These are phyloP conservation scores for Drosophila azteca DNA, from an alignment of 1,140 invertebrate species.

Conservation along the genomic window DNA sequence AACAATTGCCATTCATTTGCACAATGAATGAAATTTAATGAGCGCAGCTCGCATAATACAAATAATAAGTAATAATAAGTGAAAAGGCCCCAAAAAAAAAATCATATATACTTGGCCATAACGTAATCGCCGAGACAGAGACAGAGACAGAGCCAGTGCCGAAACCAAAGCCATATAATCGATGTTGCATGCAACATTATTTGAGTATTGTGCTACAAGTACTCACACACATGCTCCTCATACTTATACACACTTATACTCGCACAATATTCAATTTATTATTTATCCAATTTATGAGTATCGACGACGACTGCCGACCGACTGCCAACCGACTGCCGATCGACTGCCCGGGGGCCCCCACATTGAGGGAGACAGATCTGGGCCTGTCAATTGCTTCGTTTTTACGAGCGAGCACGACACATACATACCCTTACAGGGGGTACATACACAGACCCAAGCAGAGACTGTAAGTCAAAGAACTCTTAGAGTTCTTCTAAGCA, in stretches of 20 bases:
- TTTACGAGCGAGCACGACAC: too few species aligned
- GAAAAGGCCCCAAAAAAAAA: constrained; percentile 27
- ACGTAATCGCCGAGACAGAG: constrained; percentile 3
- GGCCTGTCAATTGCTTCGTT: neutral
- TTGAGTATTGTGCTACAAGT: neutral
- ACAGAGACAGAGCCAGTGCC: neutral
- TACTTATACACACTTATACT: too few species aligned
- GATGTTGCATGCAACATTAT: constrained; percentile 29
- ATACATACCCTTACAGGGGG: too few species aligned
- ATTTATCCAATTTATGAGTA: constrained; percentile 22
- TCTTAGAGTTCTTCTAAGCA: too few species aligned
- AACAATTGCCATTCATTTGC: constrained; percentile 74
- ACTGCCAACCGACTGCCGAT: too few species aligned
- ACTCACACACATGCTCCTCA: too few species aligned
- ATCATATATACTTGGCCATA: constrained; percentile 14
- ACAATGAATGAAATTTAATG: constrained; percentile 71
- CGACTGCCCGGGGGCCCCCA: too few species aligned
- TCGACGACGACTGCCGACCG: neutral
- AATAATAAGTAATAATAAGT: constrained; percentile 55
- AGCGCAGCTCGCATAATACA: constrained; percentile 48
- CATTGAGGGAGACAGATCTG: constrained; percentile 8
- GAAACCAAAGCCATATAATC: constrained; percentile 25
- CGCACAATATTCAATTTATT: constrained; percentile 24
- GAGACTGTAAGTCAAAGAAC: too few species aligned
- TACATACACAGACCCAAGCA: too few species aligned